Conservation (phyloP, 2,797 vertebrate species). For the Sebastes umbrosus region DNA sequence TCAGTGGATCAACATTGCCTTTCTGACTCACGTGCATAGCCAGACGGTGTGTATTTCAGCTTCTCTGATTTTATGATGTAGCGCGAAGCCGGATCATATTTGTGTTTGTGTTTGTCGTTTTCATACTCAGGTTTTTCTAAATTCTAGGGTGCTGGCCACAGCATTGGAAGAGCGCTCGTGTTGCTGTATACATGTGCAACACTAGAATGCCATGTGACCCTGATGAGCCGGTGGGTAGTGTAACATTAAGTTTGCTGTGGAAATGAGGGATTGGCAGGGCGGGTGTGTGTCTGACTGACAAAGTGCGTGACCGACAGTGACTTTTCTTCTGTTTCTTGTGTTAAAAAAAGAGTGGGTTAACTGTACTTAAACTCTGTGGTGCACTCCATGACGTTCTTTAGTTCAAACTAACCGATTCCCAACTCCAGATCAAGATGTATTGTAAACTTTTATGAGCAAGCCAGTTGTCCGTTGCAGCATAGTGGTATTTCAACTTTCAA, state of each 20-base stretch:
- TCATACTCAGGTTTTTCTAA: constrained; percentile 74
- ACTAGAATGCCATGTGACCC: constrained; percentile 10
- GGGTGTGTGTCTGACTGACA: not conserved
- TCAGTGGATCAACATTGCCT: constrained; percentile 12
- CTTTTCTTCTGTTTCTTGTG: constrained; percentile 4
- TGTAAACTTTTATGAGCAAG: constrained; percentile 12
- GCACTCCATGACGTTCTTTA: constrained; percentile 22
- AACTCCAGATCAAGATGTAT: constrained; percentile 1
- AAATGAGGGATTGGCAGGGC: not conserved
- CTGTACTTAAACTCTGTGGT: constrained; percentile 10
- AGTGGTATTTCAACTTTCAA: constrained; percentile 17
- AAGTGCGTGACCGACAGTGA: not conserved
- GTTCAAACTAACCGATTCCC: constrained; percentile 21
- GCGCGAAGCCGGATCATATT: constrained; percentile 20
- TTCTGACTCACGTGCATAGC: constrained; percentile 36
- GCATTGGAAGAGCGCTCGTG: constrained; percentile 1
- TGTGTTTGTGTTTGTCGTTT: constrained; percentile 36
- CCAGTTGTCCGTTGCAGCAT: constrained; percentile 4
- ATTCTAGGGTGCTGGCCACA: constrained; percentile 18
- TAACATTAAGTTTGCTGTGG: constrained; percentile 22
- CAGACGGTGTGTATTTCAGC: constrained; percentile 19
- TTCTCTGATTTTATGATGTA: constrained; percentile 40
- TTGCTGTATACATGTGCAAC: constrained; percentile 24
- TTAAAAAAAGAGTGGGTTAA: not conserved
- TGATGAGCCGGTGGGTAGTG: not conserved